A percentile compares a stretch with the other conserved stretches of the same genome.
These are phyloP conservation scores for Leuctra nigra DNA, from an alignment of 2,888 invertebrate genomes.

Conservation along the genomic window DNA sequence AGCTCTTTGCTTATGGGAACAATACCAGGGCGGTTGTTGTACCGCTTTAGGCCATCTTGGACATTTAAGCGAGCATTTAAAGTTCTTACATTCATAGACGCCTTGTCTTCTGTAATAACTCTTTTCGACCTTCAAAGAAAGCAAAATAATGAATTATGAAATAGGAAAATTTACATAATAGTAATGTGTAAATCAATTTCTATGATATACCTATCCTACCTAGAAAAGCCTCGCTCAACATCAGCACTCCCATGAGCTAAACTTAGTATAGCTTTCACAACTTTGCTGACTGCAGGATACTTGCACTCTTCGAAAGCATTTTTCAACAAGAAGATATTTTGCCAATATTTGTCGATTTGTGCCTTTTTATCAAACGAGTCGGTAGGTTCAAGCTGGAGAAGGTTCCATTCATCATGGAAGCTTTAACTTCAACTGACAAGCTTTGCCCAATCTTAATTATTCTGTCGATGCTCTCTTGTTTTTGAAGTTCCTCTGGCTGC, in stretches of 20 bases:
- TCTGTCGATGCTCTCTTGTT: not conserved
- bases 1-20: constrained; percentile 22
- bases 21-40: constrained; percentile 7
- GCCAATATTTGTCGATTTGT: not conserved
- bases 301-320: constrained; percentile 11
- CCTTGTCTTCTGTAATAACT: constrained; percentile 24
- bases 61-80: constrained; percentile 23
- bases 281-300: constrained; percentile 22
- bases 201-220: not conserved
- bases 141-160: not conserved
- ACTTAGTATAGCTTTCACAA: constrained; percentile 26
- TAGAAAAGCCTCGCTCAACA: constrained; percentile 27
- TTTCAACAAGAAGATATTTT: not conserved
- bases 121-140: constrained; percentile 19
- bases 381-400: not conserved
- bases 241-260: constrained; percentile 28
- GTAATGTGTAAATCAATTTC: not conserved
- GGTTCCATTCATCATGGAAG: not conserved
- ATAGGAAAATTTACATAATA: no score
- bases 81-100: constrained; percentile 27
- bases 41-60: constrained; percentile 15
- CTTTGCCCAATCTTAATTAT: not conserved
- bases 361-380: not conserved
- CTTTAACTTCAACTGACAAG: not conserved
- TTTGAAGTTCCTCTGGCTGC: not conserved